These are phyloP conservation scores for Malachius bipustulatus DNA, from an alignment of 2,888 invertebrate genomes.

Conservation along the genomic window DNA sequence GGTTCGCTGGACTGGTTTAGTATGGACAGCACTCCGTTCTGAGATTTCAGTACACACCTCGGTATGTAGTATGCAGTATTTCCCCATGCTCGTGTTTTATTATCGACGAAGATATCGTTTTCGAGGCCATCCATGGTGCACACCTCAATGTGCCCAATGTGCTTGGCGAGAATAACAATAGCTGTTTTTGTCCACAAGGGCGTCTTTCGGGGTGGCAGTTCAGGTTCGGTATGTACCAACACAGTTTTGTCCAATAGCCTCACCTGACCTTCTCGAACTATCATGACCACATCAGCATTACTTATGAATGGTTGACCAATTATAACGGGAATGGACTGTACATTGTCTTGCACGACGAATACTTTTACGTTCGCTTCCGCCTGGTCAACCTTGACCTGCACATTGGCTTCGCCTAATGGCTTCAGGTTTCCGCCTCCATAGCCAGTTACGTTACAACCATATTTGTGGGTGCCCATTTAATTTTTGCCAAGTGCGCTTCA, in stretches of 20 bases:
- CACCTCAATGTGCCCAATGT: constrained; percentile 4
- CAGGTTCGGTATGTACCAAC: background rate
- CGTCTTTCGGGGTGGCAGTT: constrained; percentile 7
- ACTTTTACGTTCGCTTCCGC: background rate
- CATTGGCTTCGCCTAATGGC: background rate
- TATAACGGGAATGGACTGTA: background rate
- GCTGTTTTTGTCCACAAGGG: constrained; percentile 10
- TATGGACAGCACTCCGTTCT: too few species aligned
- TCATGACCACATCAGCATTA: constrained; percentile 4
- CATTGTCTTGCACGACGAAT: background rate
- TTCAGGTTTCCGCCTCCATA: background rate
- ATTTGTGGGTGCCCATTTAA: background rate
- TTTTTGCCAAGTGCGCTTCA: background rate
- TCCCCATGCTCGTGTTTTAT: too few species aligned
- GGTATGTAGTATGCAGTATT: too few species aligned
- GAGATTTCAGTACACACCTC: too few species aligned
- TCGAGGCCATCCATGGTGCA: background rate
- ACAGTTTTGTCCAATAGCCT: background rate
- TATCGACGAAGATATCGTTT: constrained; percentile 1
- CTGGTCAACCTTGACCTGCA: background rate
- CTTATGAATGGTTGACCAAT: constrained; percentile 13
- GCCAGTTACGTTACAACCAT: background rate
- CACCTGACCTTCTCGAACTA: constrained; percentile 1
- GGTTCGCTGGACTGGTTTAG: too few species aligned
- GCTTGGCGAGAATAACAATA: constrained; percentile 7